Conservation (phyloP, 2,113 vertebrate species). For the Pedionomus torquatus region DNA sequence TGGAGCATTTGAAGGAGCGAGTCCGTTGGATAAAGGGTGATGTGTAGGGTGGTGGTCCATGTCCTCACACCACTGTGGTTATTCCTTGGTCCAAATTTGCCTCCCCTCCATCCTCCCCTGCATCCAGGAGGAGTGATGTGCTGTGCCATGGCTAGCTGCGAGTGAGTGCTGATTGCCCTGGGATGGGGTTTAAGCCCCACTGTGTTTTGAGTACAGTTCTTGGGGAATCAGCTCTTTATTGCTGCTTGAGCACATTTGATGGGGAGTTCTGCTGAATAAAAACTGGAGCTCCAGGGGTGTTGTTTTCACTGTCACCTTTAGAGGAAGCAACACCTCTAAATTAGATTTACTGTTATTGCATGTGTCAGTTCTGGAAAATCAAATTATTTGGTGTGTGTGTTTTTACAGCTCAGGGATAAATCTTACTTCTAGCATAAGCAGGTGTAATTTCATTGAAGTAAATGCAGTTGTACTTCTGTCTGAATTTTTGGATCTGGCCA, state of each 20-base stretch:
- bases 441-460: not conserved
- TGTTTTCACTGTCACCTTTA: not conserved
- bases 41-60: not conserved
- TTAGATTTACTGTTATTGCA: not conserved
- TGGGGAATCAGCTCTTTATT: not conserved
- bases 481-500: not conserved
- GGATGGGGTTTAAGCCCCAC: not conserved
- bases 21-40: not conserved
- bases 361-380: not conserved
- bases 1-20: not conserved
- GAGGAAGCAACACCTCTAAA: not conserved
- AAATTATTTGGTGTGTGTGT: slow-evolving; percentile 6
- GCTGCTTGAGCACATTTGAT: not conserved
- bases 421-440: not conserved
- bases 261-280: not conserved
- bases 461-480: not conserved
- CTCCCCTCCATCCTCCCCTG: not conserved
- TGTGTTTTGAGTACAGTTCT: not conserved
- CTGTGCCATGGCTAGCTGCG: not conserved
- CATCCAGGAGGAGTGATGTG: not conserved
- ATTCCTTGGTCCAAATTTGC: not conserved
- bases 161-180: not conserved
- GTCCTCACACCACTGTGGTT: fast-evolving
- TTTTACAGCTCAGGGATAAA: slow-evolving; percentile 7
- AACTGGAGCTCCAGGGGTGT: not conserved